Base-by-base conservation (phyloP, 92 coral and sea anemone genomes). In the Palythoa grandis region DNA sequence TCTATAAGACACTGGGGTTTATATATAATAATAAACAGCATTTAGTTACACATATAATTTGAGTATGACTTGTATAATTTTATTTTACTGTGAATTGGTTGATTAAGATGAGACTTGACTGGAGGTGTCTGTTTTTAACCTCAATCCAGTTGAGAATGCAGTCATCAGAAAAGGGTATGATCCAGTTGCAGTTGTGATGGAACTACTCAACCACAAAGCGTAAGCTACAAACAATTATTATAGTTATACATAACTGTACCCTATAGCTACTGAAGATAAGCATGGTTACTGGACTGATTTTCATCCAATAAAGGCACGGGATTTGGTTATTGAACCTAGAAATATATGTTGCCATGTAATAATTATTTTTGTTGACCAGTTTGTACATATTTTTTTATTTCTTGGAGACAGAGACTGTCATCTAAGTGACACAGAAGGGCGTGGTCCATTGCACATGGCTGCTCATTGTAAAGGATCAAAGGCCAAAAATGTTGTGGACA, bases 171-270 rank as follows among this genome's bases (percentile, higher is more conserved):
- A 72, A 53, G 92, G 92, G 39, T 97, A 97, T 74, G 87, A 93
- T 76, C 99, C 99, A 78, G 83, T 92, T 6, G 97, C 95, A 70
- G 97, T 97, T 15, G 95, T 97, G 56, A 89, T 78, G 66, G 96
- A 91, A 57, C 88, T 97, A 40, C 84, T 97, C 71, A 88, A 87
- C 17, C 97, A 95, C 88, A 92, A 97, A 20, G 98, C 95, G 99
- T 97, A 92, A 95, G 99, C 93, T 47, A 22, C 14, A 11, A 12
- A 20, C 5, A 69, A 69, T 24, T 24, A 69, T 25, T 3, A 22
- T 13, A 0, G 11, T 24, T 24, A 68, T 68, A 24, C 0, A 14
- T 4, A 15, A 29, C 35, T 29, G 35, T 29, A 29, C 1, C 35
- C 35, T 29, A 29, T 0, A 29, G 35, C 35, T 29, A 29, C 35